Percentiles rank a stretch among this genome's conserved stretches.
Conservation (phyloP, 2,113 vertebrate species). For the Craseonycteris thonglongyai region DNA sequence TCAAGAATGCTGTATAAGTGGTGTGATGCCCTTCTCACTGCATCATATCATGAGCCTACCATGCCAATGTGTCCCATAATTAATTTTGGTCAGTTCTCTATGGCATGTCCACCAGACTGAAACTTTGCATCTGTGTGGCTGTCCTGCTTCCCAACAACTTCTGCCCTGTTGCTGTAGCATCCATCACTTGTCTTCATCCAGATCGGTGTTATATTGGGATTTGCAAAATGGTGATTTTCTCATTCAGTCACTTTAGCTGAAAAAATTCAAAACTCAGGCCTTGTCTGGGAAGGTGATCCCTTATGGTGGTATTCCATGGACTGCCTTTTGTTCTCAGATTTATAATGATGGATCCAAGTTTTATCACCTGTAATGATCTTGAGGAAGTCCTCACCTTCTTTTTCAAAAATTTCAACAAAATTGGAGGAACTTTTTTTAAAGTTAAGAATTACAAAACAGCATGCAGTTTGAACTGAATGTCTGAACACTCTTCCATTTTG, state of each 20-base stretch:
- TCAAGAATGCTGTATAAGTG: neutral
- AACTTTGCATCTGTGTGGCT: neutral
- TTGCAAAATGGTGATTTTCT: neutral
- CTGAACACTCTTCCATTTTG: too few relatives aligned
- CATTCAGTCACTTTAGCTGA: neutral
- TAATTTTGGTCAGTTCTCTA: neutral
- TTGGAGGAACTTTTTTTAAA: too few relatives aligned
- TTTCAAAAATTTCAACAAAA: too few relatives aligned
- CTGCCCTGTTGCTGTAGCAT: neutral
- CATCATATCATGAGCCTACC: neutral
- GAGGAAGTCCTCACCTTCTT: too few relatives aligned
- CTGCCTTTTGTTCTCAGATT: too few relatives aligned
- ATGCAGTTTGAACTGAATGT: too few relatives aligned
- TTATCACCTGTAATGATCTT: too few relatives aligned
- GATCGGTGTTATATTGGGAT: neutral
- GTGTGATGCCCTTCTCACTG: neutral
- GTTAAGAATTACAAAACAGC: too few relatives aligned
- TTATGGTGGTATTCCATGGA: too few relatives aligned
- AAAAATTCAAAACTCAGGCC: too few relatives aligned
- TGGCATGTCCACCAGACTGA: rapidly evolving
- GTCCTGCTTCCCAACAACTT: neutral
- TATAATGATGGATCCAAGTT: too few relatives aligned
- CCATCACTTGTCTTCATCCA: neutral
- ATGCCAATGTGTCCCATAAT: neutral
- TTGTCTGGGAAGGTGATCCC: too few relatives aligned